A percentile compares a stretch with the other conserved stretches of the same genome.
Evolutionary conservation across 2,797 vertebrate genomes (phyloP).

Genomic region (Xyrichtys novacula): DNA sequence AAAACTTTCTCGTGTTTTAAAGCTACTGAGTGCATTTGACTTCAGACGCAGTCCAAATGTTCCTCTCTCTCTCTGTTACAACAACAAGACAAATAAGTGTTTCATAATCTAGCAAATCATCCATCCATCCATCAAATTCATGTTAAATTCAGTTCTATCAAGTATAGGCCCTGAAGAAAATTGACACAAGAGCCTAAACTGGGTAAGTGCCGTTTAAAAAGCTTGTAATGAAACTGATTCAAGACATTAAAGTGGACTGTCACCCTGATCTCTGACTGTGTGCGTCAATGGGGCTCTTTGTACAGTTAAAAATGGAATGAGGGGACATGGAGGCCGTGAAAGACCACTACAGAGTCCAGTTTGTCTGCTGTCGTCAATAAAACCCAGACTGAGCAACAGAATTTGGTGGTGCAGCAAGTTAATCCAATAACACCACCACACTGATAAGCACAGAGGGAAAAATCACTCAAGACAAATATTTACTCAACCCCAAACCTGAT

Average conservation of each 20-base stretch:
- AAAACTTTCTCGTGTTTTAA: not conserved
- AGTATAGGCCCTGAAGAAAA: not conserved
- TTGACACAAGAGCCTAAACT: constrained; percentile 1
- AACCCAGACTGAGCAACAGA: not conserved
- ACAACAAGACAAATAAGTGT: not conserved
- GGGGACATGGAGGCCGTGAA: constrained; percentile 1
- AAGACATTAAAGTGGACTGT: constrained; percentile 10
- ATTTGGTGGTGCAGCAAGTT: not conserved
- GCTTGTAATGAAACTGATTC: constrained; percentile 16
- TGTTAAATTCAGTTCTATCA: not conserved
- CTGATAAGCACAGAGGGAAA: too few species aligned
- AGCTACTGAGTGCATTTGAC: not conserved
- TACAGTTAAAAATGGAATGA: constrained; percentile 19
- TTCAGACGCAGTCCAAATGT: not conserved
- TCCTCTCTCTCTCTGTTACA: not conserved
- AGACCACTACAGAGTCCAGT: not conserved
- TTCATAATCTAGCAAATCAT: not conserved
- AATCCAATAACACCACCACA: too few species aligned
- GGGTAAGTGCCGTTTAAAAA: constrained; percentile 5
- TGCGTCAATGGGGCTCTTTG: constrained; percentile 35
- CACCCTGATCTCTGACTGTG: not conserved
- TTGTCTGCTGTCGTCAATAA: not conserved
- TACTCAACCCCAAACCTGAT: too few species aligned
- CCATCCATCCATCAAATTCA: not conserved
- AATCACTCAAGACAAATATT: too few species aligned